Base-by-base conservation (phyloP, 30 jellyfish, hydroid and myxozoan genomes). In the Rhopilema esculentum region DNA sequence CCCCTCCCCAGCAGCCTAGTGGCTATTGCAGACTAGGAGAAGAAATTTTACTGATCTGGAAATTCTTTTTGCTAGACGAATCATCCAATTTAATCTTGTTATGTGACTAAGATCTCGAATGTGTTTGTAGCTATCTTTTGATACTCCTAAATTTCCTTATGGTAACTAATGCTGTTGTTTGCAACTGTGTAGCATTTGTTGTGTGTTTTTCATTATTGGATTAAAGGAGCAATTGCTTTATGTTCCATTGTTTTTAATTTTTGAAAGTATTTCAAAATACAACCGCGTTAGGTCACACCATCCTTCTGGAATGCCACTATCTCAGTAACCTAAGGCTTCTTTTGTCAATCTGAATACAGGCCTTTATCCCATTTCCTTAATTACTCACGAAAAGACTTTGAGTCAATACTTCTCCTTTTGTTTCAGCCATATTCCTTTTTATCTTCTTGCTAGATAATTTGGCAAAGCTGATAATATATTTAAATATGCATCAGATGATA, bases 141-240 rank as follows among this genome's bases (percentile, higher is more conserved):
- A 19, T 26, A 67, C 78, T 8, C 49, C 78, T 32, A 67, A 24
- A n/a, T 67, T 67, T 32, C 78, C 78, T 26, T 19, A 27, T 67
- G 40, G 27, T n/a, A 67, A 67, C 78, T 2, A 67, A 67, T 67
- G 22, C 22, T 16, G 31, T 16, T 67, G 78, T 20, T 67, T 67
- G 78, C 78, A 67, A 67, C 27, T 27, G 49, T 18, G 49, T 67
- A 67, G 31, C 78, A 67, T 67, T 20, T 24, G 57, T 67, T 67
- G 78, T 67, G 78, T 67, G 22, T 67, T 32, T 25, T 23, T 33
- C 22, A 49, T n/a, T 9, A 73, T 73, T 73, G 84, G 84, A 73
- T 73, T 33, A 22, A 27, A 66, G 22, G 32, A 33, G 84, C 69
- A 73, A 73, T 50, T n/a, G 16, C 25, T 20, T 49, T 31, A 73